A percentile compares a stretch with the other conserved stretches of the same genome.
Conservation (phyloP, 1,140 invertebrate genomes). For the Pteromalus puparum region DNA sequence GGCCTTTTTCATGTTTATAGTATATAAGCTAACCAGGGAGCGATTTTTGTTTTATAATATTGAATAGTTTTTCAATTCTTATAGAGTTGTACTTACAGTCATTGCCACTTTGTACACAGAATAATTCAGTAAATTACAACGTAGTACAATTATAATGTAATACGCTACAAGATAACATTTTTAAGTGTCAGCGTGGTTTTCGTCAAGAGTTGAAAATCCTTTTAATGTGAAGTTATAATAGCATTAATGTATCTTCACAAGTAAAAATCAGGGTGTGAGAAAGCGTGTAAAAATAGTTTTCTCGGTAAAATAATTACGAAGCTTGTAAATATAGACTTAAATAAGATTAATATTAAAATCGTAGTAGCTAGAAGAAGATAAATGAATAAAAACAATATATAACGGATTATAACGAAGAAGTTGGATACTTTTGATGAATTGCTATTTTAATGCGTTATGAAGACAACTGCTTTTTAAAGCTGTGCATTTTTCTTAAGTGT, state of each 20-base stretch:
- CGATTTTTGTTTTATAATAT: not conserved
- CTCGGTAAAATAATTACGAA: not conserved
- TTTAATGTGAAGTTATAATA: conserved; percentile 2
- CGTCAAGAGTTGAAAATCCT: not conserved
- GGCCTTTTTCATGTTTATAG: conserved; percentile 19
- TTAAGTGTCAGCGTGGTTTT: not conserved
- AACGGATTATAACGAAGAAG: not conserved
- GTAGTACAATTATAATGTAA: not conserved
- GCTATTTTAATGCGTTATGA: conserved; percentile 1
- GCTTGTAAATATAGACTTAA: conserved; percentile 36
- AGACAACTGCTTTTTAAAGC: conserved; percentile 21
- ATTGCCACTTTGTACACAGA: not conserved
- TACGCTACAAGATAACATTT: not conserved
- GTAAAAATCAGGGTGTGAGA: not conserved
- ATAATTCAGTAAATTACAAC: not conserved
- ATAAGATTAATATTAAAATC: conserved; percentile 21
- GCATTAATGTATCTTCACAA: conserved; percentile 19
- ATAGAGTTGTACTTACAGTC: not conserved
- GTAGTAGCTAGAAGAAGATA: conserved; percentile 27
- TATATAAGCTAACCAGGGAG: not conserved
- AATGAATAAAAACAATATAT: conserved; percentile 3
- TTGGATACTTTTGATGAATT: not conserved
- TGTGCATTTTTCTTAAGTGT: conserved; percentile 24
- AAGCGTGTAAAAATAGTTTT: conserved; percentile 16
- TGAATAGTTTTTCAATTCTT: not conserved